These are phyloP conservation scores for Spea multiplicata DNA, from an alignment of 2,113 vertebrate species.

Conservation along the genomic window DNA sequence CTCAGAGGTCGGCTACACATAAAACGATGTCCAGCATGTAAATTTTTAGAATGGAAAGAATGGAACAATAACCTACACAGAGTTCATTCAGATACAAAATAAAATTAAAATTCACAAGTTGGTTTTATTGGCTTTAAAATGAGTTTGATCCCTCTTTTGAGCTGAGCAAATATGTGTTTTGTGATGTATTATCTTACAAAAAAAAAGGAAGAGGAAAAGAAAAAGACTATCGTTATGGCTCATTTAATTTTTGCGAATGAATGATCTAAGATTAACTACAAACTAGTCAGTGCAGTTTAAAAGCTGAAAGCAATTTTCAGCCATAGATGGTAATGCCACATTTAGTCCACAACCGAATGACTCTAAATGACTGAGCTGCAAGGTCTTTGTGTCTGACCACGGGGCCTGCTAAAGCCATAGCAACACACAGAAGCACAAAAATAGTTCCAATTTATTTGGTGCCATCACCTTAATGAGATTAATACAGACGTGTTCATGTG, in stretches of 20 bases:
- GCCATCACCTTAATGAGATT: constrained; percentile 85
- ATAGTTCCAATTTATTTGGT: constrained; percentile 84
- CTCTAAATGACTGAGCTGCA: constrained; percentile 80
- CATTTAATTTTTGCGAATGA: constrained; percentile 84
- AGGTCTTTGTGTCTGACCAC: constrained; percentile 82
- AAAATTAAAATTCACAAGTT: constrained; percentile 95
- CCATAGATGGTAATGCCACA: constrained; percentile 82
- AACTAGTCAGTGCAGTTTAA: constrained; percentile 85
- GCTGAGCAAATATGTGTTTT: constrained; percentile 90
- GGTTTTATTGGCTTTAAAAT: constrained; percentile 87
- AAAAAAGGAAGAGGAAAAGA: constrained; percentile 54
- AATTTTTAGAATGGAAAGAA: constrained; percentile 85
- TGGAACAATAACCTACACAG: constrained; percentile 81
- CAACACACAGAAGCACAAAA: constrained; percentile 81
- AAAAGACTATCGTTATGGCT: constrained; percentile 74
- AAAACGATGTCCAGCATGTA: constrained; percentile 87
- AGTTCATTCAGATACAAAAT: constrained; percentile 85
- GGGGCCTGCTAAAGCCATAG: constrained; percentile 81
- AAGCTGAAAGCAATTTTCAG: constrained; percentile 86
- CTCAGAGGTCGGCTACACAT: constrained; percentile 84
- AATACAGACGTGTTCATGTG: constrained; percentile 80
- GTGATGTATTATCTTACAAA: constrained; percentile 76
- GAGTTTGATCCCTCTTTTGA: constrained; percentile 83
- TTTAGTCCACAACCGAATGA: constrained; percentile 82
- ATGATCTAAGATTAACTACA: constrained; percentile 87